Conservation (phyloP, 1,140 invertebrate genomes). For the Plodia interpunctella region DNA sequence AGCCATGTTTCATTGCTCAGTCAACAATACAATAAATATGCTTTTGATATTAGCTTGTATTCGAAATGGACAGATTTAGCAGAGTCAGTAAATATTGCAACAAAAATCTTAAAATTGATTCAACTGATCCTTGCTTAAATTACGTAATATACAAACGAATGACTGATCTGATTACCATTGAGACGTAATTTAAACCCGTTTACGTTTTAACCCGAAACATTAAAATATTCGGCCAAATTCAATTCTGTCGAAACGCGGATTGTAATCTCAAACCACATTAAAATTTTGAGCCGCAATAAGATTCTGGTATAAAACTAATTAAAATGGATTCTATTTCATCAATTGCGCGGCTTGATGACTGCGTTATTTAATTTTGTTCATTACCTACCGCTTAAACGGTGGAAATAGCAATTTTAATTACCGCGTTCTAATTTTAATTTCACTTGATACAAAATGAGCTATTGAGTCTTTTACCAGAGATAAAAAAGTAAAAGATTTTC, state of each 20-base stretch:
- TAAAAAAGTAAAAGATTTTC: background rate
- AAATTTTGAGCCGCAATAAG: conserved; percentile 1
- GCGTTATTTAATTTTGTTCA: background rate
- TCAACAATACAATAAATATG: no score
- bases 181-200: background rate
- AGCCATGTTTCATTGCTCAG: no score
- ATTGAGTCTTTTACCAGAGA: no score
- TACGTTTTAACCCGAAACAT: background rate
- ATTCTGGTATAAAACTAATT: background rate
- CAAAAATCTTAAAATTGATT: no score
- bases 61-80: no score
- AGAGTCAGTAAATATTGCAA: no score
- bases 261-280: background rate
- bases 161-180: no score
- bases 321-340: background rate
- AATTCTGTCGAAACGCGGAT: background rate
- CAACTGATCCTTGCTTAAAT: no score
- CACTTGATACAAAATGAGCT: background rate
- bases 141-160: no score
- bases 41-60: no score
- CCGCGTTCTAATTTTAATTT: background rate
- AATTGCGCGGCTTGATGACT: conserved; percentile 2
- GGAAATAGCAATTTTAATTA: background rate
- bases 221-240: background rate
- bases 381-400: background rate